Evolutionary conservation across 2,888 invertebrate genomes (phyloP), one percentile per base, ranked within the genome.

Genomic region (Teleogryllus oceanicus): DNA sequence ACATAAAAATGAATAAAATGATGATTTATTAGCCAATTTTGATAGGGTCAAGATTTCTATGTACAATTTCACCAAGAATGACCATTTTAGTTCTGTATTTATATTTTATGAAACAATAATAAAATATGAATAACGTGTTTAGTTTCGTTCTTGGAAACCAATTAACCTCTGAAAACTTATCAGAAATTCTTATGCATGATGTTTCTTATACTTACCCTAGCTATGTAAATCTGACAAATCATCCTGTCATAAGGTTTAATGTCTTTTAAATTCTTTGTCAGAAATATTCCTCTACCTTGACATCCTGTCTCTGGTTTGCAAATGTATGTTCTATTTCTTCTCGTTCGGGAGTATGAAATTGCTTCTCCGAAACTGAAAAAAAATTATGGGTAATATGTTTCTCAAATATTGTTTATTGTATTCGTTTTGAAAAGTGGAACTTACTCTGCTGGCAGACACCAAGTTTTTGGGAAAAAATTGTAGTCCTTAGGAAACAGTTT

Each of bases 371-470:
- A 90, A 86, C 93, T 92, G 80, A 79, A 83, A 84, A 49, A 37
- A 50, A 62, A 20, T 16, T 16, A 24, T 20, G 16, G 37, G 37
- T 76, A 37, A 8, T 76, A 24, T 74, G 74, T 74, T 74, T 11
- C 21, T 10, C 74, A 74, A 21, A 20, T 11, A n/a, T 20, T 16
- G 11, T 18, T 24, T 21, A 21, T 24, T 76, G 4, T 21, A 13
- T 21, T 24, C 37, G 37, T 76, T 37, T 37, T 8, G 8, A 62
- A 62, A 62, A 13, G 3, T 11, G 11, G 13, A 21, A 89, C 92
- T 91, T 88, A 94, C 94, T 96, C 96, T 24, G 96, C 94, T 49
- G 97, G 97, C 83, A 97, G 90, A 87, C 96, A 95, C 96, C 97
- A 97, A 12, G 96, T 96, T 88, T 94, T 95, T 1, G 97, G 97